Evolutionary conservation across 2,888 invertebrate species (phyloP).

Genomic region (Hypolimnas misippus): DNA sequence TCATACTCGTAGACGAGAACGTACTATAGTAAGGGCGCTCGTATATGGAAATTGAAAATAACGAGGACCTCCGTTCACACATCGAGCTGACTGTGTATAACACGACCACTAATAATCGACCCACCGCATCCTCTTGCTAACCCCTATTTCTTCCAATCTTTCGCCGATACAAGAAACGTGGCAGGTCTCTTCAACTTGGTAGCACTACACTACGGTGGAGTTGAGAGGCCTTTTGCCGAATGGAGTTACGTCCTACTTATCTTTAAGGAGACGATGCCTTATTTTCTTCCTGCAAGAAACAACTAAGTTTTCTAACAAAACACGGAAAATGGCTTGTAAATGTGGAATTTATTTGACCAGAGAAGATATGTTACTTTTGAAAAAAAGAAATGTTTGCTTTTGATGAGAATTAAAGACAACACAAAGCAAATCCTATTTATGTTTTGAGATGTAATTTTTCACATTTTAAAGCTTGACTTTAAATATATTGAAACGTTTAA

Average conservation of each 20-base stretch:
- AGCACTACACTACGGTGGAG: constrained; percentile 68
- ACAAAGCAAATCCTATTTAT: background rate
- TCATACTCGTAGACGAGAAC: constrained; percentile 72
- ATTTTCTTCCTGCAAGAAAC: constrained; percentile 72
- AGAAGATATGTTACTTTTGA: constrained; percentile 7
- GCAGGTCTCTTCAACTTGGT: constrained; percentile 68
- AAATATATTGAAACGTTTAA: background rate
- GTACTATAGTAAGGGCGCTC: constrained; percentile 71
- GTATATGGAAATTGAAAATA: constrained; percentile 84
- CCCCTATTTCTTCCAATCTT: constrained; percentile 66
- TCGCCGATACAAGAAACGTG: constrained; percentile 61
- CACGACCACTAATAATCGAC: constrained; percentile 68
- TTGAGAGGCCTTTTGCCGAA: constrained; percentile 80
- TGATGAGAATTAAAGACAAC: background rate
- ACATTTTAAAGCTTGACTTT: background rate
- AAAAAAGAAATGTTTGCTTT: background rate
- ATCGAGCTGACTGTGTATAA: constrained; percentile 73
- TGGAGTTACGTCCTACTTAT: constrained; percentile 83
- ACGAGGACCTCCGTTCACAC: constrained; percentile 80
- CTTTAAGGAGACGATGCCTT: constrained; percentile 79
- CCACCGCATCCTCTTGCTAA: constrained; percentile 62
- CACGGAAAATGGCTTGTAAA: constrained; percentile 51
- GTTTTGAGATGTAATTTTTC: background rate
- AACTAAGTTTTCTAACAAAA: constrained; percentile 70
- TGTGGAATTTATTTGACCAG: constrained; percentile 24